Conservation (phyloP, 1,140 invertebrate species). For the Drosophila nigrodunni region DNA sequence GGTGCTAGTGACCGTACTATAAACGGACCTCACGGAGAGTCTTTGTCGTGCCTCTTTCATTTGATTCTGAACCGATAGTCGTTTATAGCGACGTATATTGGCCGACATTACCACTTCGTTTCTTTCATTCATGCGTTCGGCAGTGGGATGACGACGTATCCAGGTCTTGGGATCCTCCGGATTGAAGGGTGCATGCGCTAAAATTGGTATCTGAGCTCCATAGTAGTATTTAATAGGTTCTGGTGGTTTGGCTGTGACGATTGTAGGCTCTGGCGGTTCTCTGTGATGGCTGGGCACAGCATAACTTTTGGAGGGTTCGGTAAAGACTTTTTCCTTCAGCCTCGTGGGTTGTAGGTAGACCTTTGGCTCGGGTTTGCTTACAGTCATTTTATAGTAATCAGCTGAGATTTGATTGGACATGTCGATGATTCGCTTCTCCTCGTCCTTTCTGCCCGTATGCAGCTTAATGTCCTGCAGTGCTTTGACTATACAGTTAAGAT, state of each 20-base stretch:
- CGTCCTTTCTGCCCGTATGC: not conserved
- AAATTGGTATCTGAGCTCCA: slow-evolving; percentile 31
- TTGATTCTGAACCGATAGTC: not conserved
- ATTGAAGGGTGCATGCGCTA: slow-evolving; percentile 47
- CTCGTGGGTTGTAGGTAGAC: not conserved
- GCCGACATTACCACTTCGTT: not conserved
- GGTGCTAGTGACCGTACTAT: not conserved
- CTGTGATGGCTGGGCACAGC: no score
- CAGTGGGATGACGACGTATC: slow-evolving; percentile 51
- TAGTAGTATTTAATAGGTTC: slow-evolving; percentile 9
- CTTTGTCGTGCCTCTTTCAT: not conserved
- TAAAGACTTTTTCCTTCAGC: no score
- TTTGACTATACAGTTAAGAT: not conserved
- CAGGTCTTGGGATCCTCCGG: slow-evolving; percentile 28
- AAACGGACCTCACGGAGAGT: not conserved
- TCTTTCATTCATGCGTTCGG: not conserved
- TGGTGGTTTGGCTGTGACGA: no score
- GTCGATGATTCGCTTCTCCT: not conserved
- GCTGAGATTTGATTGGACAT: not conserved
- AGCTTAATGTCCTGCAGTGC: not conserved
- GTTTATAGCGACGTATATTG: slow-evolving; percentile 25
- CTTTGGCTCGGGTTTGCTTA: not conserved
- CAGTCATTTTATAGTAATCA: not conserved
- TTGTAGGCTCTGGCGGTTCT: no score
- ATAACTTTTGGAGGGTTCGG: not conserved